Evolutionary conservation across 2,888 invertebrate species (phyloP).

Genomic region (Neoascia interrupta): DNA sequence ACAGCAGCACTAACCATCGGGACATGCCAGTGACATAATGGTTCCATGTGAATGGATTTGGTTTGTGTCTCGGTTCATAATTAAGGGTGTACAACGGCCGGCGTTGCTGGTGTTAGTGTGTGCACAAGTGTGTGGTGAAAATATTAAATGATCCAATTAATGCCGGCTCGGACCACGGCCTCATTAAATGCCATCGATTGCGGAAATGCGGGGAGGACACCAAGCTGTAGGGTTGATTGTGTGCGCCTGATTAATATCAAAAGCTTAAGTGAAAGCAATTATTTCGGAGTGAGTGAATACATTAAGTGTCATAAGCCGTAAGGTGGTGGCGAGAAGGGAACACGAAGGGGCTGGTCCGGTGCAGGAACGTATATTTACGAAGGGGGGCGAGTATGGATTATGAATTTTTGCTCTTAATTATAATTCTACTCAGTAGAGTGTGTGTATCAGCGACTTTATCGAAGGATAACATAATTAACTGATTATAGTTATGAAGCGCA

Average conservation of each 20-base stretch:
- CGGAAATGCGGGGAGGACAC: background rate
- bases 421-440: background rate
- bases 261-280: constrained; percentile 51
- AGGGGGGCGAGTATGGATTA: background rate
- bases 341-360: background rate
- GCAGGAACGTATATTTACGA: constrained; percentile 6
- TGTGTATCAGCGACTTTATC: constrained; percentile 27
- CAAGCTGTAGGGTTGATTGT: constrained; percentile 5
- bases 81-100: constrained; percentile 43
- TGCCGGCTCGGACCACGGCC: constrained; percentile 15
- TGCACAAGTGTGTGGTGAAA: constrained; percentile 21
- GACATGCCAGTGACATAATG: too few relatives aligned
- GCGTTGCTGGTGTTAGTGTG: too few relatives aligned
- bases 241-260: constrained; percentile 48
- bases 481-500: constrained; percentile 16
- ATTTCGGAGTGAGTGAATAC: constrained; percentile 51
- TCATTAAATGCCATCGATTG: background rate
- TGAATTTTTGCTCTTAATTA: background rate
- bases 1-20: too few relatives aligned
- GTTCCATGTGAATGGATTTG: too few relatives aligned
- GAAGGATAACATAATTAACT: constrained; percentile 31
- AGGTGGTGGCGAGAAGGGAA: constrained; percentile 6
- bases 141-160: constrained; percentile 52
- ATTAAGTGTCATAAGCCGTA: constrained; percentile 51
- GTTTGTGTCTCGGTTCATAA: constrained; percentile 20